These are phyloP conservation scores for Serranus cabrilla DNA, from an alignment of 2,797 vertebrate genomes.

Conservation along the genomic window DNA sequence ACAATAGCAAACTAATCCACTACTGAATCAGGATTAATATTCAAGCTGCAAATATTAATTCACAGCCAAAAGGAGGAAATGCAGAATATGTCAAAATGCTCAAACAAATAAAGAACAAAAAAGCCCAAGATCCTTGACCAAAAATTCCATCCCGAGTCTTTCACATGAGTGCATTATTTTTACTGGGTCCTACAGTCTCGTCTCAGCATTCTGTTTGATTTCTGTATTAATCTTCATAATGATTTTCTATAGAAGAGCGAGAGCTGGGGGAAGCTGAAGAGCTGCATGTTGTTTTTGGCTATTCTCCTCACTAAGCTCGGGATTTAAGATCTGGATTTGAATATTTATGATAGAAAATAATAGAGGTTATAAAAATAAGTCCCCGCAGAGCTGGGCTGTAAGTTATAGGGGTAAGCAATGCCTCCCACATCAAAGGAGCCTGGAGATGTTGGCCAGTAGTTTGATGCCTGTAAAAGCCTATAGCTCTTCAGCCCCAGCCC, in stretches of 20 bases:
- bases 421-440: slow-evolving; percentile 83
- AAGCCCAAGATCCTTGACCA: slow-evolving; percentile 76
- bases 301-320: slow-evolving; percentile 94
- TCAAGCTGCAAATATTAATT: slow-evolving; percentile 96
- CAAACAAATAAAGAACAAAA: slow-evolving; percentile 85
- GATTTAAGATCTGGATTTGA: slow-evolving; percentile 98
- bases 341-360: slow-evolving; percentile 99
- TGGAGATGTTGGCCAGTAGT: slow-evolving; percentile 78
- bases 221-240: slow-evolving; percentile 88
- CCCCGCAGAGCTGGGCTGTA: slow-evolving; percentile 82
- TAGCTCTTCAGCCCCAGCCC: slow-evolving; percentile 52
- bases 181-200: slow-evolving; percentile 66
- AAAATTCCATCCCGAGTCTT: slow-evolving; percentile 75
- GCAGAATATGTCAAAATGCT: slow-evolving; percentile 86
- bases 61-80: slow-evolving; percentile 86
- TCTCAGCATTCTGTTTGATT: slow-evolving; percentile 80
- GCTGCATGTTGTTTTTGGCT: slow-evolving; percentile 90
- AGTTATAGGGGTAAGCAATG: slow-evolving; percentile 83
- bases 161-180: slow-evolving; percentile 80
- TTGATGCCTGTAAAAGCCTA: slow-evolving; percentile 70
- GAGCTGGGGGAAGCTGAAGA: slow-evolving; percentile 81
- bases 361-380: slow-evolving; percentile 94
- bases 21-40: slow-evolving; percentile 97
- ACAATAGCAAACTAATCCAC: slow-evolving; percentile 94
- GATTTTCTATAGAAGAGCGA: slow-evolving; percentile 85